Conservation (phyloP, 2,888 invertebrate species). For the Phorcus lineatus region DNA sequence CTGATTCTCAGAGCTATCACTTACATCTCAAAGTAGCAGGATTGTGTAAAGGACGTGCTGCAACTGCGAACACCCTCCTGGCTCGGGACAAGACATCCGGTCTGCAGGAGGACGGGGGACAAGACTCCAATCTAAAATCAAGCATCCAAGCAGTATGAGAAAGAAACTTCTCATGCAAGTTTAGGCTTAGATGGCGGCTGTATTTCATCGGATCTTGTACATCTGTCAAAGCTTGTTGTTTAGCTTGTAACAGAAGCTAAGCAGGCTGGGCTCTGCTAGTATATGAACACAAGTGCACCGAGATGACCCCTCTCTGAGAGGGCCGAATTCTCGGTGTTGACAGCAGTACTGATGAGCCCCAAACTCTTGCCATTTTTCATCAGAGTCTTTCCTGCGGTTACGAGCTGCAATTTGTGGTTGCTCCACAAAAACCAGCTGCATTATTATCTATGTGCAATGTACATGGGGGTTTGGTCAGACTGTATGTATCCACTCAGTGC, state of each 20-base stretch:
- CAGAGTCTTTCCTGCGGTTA: background rate
- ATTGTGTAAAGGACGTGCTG: background rate
- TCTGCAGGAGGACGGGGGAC: too few relatives aligned
- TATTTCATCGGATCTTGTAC: background rate
- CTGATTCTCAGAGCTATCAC: too few relatives aligned
- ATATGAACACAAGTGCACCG: background rate
- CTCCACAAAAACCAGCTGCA: background rate
- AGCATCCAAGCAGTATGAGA: too few relatives aligned
- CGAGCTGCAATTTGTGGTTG: slow-evolving; percentile 7
- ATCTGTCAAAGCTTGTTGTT: background rate
- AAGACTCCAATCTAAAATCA: too few relatives aligned
- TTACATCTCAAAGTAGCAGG: too few relatives aligned
- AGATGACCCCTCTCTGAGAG: background rate
- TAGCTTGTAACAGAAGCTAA: background rate
- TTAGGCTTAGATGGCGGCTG: too few relatives aligned
- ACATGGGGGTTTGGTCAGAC: too few relatives aligned
- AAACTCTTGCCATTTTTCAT: slow-evolving; percentile 18
- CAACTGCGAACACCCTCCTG: background rate
- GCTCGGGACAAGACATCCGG: too few relatives aligned
- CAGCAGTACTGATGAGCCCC: background rate
- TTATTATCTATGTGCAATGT: background rate
- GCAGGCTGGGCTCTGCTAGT: background rate
- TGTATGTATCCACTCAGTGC: too few relatives aligned
- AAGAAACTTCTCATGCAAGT: too few relatives aligned
- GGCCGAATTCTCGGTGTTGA: slow-evolving; percentile 4